phyloP scores from a whole-genome alignment of 2,797 vertebrate genomes.

The Psittacula echo region DNA sequence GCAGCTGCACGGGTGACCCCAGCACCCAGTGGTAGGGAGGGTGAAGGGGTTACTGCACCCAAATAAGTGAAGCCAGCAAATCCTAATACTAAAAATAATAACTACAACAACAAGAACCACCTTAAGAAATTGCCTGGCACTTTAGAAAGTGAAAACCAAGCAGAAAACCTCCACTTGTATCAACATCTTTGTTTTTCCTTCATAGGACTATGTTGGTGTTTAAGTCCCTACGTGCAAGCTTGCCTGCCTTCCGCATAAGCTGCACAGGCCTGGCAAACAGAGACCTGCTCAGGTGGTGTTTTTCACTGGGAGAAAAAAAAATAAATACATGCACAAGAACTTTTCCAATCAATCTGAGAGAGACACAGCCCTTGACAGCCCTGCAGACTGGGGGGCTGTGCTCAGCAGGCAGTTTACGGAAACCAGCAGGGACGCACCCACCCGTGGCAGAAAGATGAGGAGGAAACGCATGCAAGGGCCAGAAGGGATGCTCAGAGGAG shows the following conservation, averaged over 20 bases:
- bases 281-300: slow-evolving; percentile 44
- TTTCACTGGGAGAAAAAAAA: background rate
- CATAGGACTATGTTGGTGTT: background rate
- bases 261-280: rapidly evolving
- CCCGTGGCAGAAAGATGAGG: background rate
- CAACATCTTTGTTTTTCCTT: background rate
- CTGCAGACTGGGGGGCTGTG: background rate
- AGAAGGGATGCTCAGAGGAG: background rate
- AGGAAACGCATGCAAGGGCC: rapidly evolving
- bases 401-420: slow-evolving; percentile 15
- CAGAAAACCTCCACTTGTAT: background rate
- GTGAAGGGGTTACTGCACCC: rapidly evolving
- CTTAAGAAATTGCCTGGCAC: background rate
- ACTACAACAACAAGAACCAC: background rate
- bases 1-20: background rate
- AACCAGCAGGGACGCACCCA: background rate
- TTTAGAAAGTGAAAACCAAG: background rate
- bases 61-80: background rate
- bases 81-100: background rate
- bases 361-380: slow-evolving; percentile 44
- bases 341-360: slow-evolving; percentile 54
- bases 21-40: background rate
- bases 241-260: background rate
- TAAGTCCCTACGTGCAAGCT: background rate
- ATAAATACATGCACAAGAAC: slow-evolving; percentile 29